Conservation (phyloP, 35 echinoderm and acorn worm species). For the Holothuria glaberrima region DNA sequence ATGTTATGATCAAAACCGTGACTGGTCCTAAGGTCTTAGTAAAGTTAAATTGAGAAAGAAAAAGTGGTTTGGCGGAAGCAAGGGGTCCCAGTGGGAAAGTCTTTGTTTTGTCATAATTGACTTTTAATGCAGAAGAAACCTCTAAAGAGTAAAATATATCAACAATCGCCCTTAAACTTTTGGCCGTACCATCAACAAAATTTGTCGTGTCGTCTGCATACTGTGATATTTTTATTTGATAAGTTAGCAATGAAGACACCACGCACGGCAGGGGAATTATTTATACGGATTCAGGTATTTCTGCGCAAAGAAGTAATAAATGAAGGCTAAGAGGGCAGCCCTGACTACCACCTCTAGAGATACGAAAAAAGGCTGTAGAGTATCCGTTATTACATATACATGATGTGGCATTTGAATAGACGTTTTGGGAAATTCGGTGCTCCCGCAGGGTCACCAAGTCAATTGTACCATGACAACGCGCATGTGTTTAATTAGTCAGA, state of each 20-base stretch:
- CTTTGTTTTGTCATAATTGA: slow-evolving; percentile 37
- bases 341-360: slow-evolving; percentile 11
- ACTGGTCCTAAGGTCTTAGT: not conserved
- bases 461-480: too few relatives aligned
- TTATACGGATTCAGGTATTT: not conserved
- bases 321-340: slow-evolving; percentile 35
- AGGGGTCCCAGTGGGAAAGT: slow-evolving; percentile 26
- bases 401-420: slow-evolving; percentile 11
- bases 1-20: slow-evolving; percentile 11
- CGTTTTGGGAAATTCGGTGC: too few relatives aligned
- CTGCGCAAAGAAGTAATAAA: not conserved
- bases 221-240: too few relatives aligned
- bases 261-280: too few relatives aligned
- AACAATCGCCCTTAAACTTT: not conserved
- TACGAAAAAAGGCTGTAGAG: not conserved
- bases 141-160: slow-evolving; percentile 8
- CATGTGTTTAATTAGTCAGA: too few relatives aligned
- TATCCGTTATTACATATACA: slow-evolving; percentile 44
- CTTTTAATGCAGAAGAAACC: slow-evolving; percentile 17
- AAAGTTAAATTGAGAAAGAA: not conserved
- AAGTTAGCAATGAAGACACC: too few relatives aligned
- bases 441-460: too few relatives aligned
- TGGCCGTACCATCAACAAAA: slow-evolving; percentile 22
- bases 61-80: slow-evolving; percentile 1
- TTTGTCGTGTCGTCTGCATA: not conserved